phyloP scores from a whole-genome alignment of 2,797 vertebrate genomes.

The Hybognathus amarus region DNA sequence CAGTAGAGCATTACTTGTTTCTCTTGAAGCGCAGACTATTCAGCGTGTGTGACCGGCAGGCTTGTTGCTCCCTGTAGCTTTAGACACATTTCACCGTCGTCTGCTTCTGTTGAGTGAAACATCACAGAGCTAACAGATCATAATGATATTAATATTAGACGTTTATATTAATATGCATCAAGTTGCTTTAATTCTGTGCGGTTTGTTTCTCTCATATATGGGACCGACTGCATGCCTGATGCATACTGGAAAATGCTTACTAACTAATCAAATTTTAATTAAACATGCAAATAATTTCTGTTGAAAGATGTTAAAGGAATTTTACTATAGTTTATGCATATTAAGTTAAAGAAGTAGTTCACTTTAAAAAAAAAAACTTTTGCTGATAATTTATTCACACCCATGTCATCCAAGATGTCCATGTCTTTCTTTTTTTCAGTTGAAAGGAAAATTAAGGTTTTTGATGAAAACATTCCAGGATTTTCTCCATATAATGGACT shows the following conservation, averaged over 20 bases:
- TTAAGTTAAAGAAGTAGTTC: neutral
- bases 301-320: neutral
- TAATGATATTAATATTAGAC: neutral
- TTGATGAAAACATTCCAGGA: no score
- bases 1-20: conserved; percentile 1
- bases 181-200: neutral
- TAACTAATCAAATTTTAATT: no score
- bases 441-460: no score
- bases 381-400: no score
- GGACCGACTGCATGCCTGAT: neutral
- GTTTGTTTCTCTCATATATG: neutral
- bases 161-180: neutral
- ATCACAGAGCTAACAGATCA: neutral
- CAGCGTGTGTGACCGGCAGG: neutral
- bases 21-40: neutral
- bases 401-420: no score
- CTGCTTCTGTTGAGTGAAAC: neutral
- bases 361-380: no score
- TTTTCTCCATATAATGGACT: no score
- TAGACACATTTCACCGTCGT: conserved; percentile 6
- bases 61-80: neutral
- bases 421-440: no score
- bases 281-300: neutral
- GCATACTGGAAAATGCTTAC: neutral
- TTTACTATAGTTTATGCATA: neutral